These are phyloP conservation scores for Trogon melanurus DNA, from an alignment of 2,113 vertebrate genomes.

Conservation along the genomic window DNA sequence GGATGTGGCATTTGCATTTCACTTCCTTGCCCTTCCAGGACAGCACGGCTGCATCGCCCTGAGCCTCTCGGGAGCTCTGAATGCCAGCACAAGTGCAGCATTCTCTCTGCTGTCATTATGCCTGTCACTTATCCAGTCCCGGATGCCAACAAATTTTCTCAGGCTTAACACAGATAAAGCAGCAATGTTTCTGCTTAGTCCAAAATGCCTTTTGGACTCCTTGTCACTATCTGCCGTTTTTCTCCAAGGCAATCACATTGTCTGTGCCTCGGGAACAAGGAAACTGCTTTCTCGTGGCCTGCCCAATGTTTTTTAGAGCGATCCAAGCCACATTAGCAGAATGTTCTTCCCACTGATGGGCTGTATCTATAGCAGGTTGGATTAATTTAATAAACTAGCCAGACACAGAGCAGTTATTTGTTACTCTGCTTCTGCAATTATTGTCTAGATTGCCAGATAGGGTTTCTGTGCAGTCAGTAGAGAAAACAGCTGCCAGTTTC, in stretches of 20 bases:
- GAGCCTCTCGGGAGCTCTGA: conserved; percentile 45
- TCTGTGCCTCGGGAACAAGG: conserved; percentile 44
- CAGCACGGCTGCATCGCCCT: conserved; percentile 23
- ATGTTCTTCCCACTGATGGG: conserved; percentile 40
- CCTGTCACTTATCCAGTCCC: conserved; percentile 68
- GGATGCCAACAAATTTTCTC: conserved; percentile 73
- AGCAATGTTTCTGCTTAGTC: conserved; percentile 64
- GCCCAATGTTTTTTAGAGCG: conserved; percentile 23
- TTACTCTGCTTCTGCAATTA: conserved; percentile 49
- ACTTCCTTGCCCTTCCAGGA: conserved; percentile 55
- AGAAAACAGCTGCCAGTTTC: conserved; percentile 57
- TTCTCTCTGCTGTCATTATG: conserved; percentile 66
- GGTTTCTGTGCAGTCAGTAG: conserved; percentile 40
- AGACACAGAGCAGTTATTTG: conserved; percentile 61
- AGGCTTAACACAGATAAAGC: conserved; percentile 72
- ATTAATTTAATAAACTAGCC: conserved; percentile 61
- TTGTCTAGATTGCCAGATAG: conserved; percentile 58
- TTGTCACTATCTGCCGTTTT: conserved; percentile 63
- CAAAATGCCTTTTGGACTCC: conserved; percentile 67
- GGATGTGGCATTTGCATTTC: conserved; percentile 40
- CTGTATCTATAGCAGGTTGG: conserved; percentile 55
- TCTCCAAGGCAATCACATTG: conserved; percentile 58
- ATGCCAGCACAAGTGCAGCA: conserved; percentile 67
- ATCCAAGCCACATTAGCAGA: conserved; percentile 53
- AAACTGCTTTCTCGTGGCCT: conserved; percentile 42